Base-by-base conservation (phyloP, 2,888 invertebrate species). In the Tiliacea aurago region DNA sequence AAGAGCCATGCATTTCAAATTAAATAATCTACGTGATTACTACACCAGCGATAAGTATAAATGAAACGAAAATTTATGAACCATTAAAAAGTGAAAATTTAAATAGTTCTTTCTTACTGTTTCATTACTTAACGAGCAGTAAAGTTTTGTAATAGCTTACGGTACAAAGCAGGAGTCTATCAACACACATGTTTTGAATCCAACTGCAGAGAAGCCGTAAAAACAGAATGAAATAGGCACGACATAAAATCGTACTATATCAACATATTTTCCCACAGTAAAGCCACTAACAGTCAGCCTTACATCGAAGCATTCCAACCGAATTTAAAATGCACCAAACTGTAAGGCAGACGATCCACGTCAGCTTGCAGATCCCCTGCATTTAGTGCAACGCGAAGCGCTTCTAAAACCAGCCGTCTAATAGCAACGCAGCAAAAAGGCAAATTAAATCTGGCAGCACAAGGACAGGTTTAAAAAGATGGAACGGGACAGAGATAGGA, bases 371-470 rank as follows among this genome's bases (percentile, higher is more conserved):
- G 70, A 83, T 80, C 77, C 77, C 56, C 66, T 81, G 82, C 85
- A 87, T 85, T 80, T 41, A 76, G 9, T 78, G 73, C 84, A 85
- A 81, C 83, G 77, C 81, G 73, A 87, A 89, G 88, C 82, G 61
- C 86, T 88, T 88, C 86, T 88, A 85, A 88, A 90, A 84, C 74
- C 83, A 69, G 78, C 75, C 81, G 84, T 79, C 76, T 88, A 87
- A 88, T 84, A 85, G 73, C 88, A 81, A 84, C 86, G 87, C 87
- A 86, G 89, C 90, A 86, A 93, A 94, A 94, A 91, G 90, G 90
- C 90, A 91, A 93, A 91, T 90, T 90, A 90, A 94, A 93, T 92
- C 93, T 90, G 89, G 90, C 84, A 88, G 80, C 88, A 84, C 86
- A 83, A 87, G 86, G 92, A 92, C 94, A 91, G 92, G 94, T 94